phyloP scores from a whole-genome alignment of 2,888 invertebrate species.

The Serripes groenlandicus region DNA sequence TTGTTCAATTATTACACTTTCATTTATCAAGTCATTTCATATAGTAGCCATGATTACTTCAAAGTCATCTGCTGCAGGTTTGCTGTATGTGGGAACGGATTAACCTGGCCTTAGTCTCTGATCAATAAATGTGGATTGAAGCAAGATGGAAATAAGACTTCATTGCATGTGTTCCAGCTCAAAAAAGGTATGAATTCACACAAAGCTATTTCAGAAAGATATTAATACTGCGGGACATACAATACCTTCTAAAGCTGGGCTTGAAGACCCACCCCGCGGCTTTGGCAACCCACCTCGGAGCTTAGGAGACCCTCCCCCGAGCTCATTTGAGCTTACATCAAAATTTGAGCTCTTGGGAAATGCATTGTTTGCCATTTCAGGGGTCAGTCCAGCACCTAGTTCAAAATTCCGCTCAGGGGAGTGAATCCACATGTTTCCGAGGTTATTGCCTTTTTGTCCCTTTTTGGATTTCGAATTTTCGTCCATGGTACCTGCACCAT shows the following conservation, averaged over 20 bases:
- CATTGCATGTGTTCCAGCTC: not conserved
- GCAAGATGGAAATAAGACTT: not conserved
- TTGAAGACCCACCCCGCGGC: not conserved
- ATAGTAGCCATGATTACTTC: too few species aligned
- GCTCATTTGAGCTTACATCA: not conserved
- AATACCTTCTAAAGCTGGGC: constrained; percentile 44
- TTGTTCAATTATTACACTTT: too few species aligned
- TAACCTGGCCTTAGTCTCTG: too few species aligned
- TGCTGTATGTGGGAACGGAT: too few species aligned
- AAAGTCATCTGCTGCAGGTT: too few species aligned
- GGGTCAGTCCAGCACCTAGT: constrained; percentile 36
- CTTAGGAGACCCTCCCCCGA: constrained; percentile 4
- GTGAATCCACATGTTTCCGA: constrained; percentile 63
- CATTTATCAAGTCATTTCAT: too few species aligned
- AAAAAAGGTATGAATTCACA: not conserved
- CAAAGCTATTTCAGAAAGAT: not conserved
- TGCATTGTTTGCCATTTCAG: constrained; percentile 23
- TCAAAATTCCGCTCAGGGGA: constrained; percentile 68
- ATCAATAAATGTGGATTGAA: too few species aligned
- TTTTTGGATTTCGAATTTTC: constrained; percentile 48
- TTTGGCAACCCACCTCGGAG: constrained; percentile 1
- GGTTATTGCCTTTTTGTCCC: constrained; percentile 45
- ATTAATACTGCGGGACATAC: constrained; percentile 10
- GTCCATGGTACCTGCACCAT: constrained; percentile 42
- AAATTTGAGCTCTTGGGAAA: constrained; percentile 3